A percentile compares a stretch with the other conserved stretches of the same genome.
Conservation (phyloP, 2,113 vertebrate species). For the Pygoscelis adeliae region DNA sequence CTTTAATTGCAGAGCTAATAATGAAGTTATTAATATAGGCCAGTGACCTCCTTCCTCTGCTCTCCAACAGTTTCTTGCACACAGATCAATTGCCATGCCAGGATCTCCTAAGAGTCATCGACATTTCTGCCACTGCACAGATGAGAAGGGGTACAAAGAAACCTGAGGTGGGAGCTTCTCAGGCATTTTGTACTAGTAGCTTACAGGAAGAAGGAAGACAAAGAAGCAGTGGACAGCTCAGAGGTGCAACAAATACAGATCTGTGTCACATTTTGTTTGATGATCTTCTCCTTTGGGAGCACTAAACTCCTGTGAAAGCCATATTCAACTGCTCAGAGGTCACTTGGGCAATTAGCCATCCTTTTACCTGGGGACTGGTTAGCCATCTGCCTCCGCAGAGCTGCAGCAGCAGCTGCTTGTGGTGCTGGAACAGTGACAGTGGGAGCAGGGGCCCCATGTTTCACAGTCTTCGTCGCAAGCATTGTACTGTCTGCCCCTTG, state of each 20-base stretch:
- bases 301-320: not conserved
- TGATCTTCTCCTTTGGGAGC: not conserved
- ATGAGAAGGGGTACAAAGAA: not conserved
- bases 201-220: not conserved
- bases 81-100: not conserved
- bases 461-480: constrained; percentile 93
- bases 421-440: constrained; percentile 84
- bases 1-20: not conserved
- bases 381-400: constrained; percentile 89
- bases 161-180: not conserved
- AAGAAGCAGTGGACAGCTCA: not conserved
- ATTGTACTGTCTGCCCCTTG: constrained; percentile 91
- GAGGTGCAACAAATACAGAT: not conserved
- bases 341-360: not conserved
- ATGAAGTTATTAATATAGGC: not conserved
- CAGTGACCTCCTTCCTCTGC: not conserved
- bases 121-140: not conserved
- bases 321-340: not conserved
- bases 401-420: constrained; percentile 89
- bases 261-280: not conserved
- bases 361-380: constrained; percentile 85
- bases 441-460: constrained; percentile 85
- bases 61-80: not conserved
- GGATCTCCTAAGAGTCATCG: not conserved
- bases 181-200: not conserved